Evolutionary conservation across 1,140 invertebrate species (phyloP), one percentile per base, ranked within the genome.

Genomic region (Lasioglossum baleicum): DNA sequence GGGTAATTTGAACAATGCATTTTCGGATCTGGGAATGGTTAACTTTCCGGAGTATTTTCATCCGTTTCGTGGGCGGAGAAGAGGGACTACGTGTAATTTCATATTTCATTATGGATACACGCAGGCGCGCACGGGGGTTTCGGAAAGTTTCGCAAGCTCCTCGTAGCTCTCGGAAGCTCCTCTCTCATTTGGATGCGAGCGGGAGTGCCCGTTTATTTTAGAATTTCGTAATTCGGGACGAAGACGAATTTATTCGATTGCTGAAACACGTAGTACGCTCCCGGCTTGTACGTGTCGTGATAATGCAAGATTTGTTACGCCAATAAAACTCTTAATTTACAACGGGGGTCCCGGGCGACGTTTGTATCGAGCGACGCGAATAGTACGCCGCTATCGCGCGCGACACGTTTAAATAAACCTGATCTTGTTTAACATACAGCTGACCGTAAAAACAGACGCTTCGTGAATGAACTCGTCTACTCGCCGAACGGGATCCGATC

Each of bases 231-330:
- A 85, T 78, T 74, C 79, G 65, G 78, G 65, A 84, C 83, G 83
- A 85, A 84, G 83, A 85, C 78, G 82, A 85, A 85, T 85, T 85
- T 85, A 85, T 85, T 84, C 79, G 75, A 85, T 85, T 71, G 78
- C 40, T 60, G 83, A 81, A 85, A 84, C 83, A 81, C 79, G 83
- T 68, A 74, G 75, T 74, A 82, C 35, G 66, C 69, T 74, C 60
- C 48, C 74, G 44, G 13, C 68, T 77, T 67, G 60, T 68, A 56
- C 69, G 64, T 61, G 65, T 56, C 61, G 58, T 61, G 61, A 71
- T 81, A 75, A 84, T 80, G 63, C 69, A 74, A 72, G 65, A 85
- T 76, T 80, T 81, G 83, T 75, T 83, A 56, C 78, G 20, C 56
- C 65, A 75, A 75, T 75, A 75, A 75, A 75, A 13, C 40, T 31